Conservation (phyloP, 2,113 vertebrate species). For the Herpailurus yagouaroundi region DNA sequence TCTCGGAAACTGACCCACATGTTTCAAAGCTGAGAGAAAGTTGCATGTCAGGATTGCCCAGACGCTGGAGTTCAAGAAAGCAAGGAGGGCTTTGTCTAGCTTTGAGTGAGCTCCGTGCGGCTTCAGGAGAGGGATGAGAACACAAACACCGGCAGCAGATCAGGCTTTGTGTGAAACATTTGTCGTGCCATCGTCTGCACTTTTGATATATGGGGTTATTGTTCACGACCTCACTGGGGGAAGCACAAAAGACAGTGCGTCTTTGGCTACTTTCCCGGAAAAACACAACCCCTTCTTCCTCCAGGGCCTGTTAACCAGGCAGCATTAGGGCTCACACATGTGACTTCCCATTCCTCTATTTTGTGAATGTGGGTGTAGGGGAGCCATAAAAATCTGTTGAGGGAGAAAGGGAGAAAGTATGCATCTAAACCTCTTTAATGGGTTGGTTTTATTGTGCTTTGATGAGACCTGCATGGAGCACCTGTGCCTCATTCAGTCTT, state of each 20-base stretch:
- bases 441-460: slow-evolving; percentile 28
- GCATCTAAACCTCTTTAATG: neutral
- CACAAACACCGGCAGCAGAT: neutral
- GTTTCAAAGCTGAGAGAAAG: neutral
- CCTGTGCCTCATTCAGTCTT: slow-evolving; percentile 45
- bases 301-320: neutral
- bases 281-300: neutral
- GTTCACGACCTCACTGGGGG: neutral
- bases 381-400: neutral
- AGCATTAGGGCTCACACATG: neutral
- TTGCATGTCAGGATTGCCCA: neutral
- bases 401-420: neutral
- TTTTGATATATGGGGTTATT: neutral
- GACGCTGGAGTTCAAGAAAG: neutral
- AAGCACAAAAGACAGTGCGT: neutral
- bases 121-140: neutral
- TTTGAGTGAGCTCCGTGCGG: neutral
- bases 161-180: neutral
- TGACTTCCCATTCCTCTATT: neutral
- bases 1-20: neutral
- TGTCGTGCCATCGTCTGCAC: neutral
- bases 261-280: neutral
- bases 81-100: neutral
- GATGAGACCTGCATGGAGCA: slow-evolving; percentile 4
- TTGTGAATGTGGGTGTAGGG: neutral